phyloP scores from a whole-genome alignment of 1,140 invertebrate genomes.

The Lineus longissimus region DNA sequence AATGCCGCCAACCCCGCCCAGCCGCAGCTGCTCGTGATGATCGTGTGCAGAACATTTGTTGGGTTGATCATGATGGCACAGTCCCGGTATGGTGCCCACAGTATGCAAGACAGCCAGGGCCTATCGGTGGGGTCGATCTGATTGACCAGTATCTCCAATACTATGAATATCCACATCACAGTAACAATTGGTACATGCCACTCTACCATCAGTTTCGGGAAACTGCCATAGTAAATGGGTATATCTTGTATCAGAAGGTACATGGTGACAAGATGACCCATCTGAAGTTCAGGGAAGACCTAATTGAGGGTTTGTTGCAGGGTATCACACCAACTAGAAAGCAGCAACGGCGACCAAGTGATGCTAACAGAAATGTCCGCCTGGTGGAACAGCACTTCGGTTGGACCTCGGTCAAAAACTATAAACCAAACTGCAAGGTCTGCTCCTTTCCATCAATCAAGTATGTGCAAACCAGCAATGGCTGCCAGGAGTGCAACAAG shows the following conservation, averaged over 20 bases:
- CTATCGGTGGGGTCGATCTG: conserved; percentile 16
- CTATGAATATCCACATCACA: conserved; percentile 10
- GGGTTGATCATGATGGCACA: no score
- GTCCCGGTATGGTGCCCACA: no score
- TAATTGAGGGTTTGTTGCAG: neutral
- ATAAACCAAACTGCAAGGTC: neutral
- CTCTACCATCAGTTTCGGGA: conserved; percentile 13
- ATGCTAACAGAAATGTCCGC: neutral
- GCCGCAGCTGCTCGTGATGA: no score
- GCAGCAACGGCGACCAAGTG: neutral
- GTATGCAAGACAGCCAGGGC: no score
- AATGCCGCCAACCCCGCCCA: no score
- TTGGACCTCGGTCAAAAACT: neutral
- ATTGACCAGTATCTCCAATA: conserved; percentile 7
- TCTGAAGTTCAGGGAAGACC: neutral
- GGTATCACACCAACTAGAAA: neutral
- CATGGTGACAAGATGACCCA: neutral
- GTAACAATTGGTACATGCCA: conserved; percentile 16
- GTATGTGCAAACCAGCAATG: neutral
- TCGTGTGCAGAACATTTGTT: no score
- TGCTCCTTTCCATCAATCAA: neutral
- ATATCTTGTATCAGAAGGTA: conserved; percentile 10
- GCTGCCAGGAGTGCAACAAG: conserved; percentile 1
- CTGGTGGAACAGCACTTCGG: neutral
- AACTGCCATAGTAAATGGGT: conserved; percentile 16